Base-by-base conservation (phyloP, 2,797 vertebrate genomes). In the Harpagifer antarcticus region DNA sequence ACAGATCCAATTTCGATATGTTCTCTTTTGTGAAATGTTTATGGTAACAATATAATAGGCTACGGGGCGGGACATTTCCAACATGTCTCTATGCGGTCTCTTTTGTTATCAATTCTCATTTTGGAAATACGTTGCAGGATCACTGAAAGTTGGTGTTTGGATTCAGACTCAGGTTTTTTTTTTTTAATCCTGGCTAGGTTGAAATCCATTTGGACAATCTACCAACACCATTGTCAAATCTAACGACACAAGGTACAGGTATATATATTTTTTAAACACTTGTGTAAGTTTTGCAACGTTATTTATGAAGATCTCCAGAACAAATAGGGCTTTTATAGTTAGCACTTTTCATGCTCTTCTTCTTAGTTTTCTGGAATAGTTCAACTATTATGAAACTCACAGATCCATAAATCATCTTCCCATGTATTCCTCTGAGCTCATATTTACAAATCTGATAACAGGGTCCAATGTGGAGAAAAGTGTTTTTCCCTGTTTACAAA, bases 21-120 rank as follows among this genome's bases (percentile, higher is more conserved):
- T 37, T 37, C 33, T 37, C 6, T 37, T 37, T 37, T 37, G 33
- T 37, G 10, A 16, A n/a, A 37, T 31, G 23, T 50, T 20, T 50
- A 15, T 19, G 4, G n/a, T 19, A 10, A 20, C 33, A 37, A 37
- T 27, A 27, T 27, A 27, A 27, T 33, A 33, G 33, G 33, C 33
- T 33, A 33, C 7, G 7, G 6, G 5, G 33, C 33, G 33, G 33
- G 33, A 33, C 31, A 33, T 33, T 33, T 33, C 33, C 33, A 33
- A 33, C 33, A 33, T 1, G 33, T 33, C 5, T 33, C 33, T 33
- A 33, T 5, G 33, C 5, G 33, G 33, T 33, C 5, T 33, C 33
- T 62, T 47, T 61, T 23, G 70, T 57, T 52, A 60, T 77, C 40
- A 27, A 62, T 68, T 3, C 59, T 7, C 45, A 59, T 10, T 16